Percentiles rank a stretch among this genome's conserved stretches.
These are phyloP conservation scores for Seriola rivoliana DNA, from an alignment of 2,113 vertebrate genomes.

Conservation along the genomic window DNA sequence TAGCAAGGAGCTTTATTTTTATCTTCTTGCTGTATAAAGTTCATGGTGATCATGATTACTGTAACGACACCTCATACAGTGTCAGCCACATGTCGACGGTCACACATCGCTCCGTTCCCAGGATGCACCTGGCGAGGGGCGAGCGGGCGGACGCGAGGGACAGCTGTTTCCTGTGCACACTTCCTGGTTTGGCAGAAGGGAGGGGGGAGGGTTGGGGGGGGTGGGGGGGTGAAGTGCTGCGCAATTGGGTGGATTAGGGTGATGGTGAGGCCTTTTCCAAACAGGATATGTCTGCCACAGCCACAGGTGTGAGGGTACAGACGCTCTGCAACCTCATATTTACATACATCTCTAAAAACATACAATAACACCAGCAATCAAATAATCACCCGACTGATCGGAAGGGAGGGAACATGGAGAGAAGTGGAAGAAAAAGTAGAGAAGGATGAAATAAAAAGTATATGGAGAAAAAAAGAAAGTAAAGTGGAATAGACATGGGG, in stretches of 20 bases:
- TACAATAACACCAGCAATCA: background rate
- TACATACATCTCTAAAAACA: background rate
- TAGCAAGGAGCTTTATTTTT: constrained; percentile 21
- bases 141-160: constrained; percentile 78
- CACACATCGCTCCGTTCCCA: constrained; percentile 81
- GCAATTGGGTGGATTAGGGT: constrained; percentile 19
- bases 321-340: constrained; percentile 32
- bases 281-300: constrained; percentile 78
- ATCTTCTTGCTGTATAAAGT: constrained; percentile 44
- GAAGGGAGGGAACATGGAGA: background rate
- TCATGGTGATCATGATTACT: constrained; percentile 58
- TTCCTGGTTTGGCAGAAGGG: constrained; percentile 77
- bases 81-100: constrained; percentile 61
- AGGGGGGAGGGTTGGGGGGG: background rate
- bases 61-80: constrained; percentile 58
- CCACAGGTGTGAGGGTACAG: constrained; percentile 75
- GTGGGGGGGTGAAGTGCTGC: background rate
- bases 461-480: constrained; percentile 2
- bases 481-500: background rate
- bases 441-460: background rate
- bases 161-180: constrained; percentile 88
- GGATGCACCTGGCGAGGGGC: constrained; percentile 88
- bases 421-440: background rate
- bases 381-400: constrained; percentile 22
- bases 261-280: constrained; percentile 72